A percentile compares a stretch with the other conserved stretches of the same genome.
Conservation (phyloP, 2,888 invertebrate genomes). For the Scotopteryx bipunctaria region DNA sequence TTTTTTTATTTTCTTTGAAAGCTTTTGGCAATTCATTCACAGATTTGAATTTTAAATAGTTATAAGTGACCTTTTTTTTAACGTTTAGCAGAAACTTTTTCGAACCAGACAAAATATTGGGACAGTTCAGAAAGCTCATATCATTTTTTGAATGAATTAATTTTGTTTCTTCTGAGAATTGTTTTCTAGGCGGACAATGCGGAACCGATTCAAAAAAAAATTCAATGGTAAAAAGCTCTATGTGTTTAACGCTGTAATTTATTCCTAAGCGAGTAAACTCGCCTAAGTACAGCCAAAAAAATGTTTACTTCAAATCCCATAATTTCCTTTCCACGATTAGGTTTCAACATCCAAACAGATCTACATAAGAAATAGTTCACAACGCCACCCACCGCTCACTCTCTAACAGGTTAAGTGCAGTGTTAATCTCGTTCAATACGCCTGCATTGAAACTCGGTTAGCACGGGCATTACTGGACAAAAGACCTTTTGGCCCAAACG, state of each 20-base stretch:
- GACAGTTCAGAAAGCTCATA: too few relatives aligned
- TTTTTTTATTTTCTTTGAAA: slow-evolving; percentile 21
- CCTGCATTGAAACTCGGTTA: slow-evolving; percentile 60
- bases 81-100: background rate
- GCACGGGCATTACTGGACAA: slow-evolving; percentile 57
- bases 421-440: slow-evolving; percentile 62
- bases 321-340: too few relatives aligned
- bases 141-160: too few relatives aligned
- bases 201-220: too few relatives aligned
- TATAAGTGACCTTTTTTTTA: background rate
- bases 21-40: slow-evolving; percentile 21
- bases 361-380: slow-evolving; percentile 18
- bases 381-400: slow-evolving; percentile 58
- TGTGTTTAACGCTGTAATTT: too few relatives aligned
- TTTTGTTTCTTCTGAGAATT: too few relatives aligned
- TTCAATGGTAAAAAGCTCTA: too few relatives aligned
- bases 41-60: slow-evolving; percentile 6
- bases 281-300: too few relatives aligned
- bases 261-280: too few relatives aligned
- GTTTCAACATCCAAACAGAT: background rate
- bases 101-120: background rate
- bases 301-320: too few relatives aligned
- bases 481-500: slow-evolving; percentile 43
- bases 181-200: too few relatives aligned
- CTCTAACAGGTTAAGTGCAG: slow-evolving; percentile 73